phyloP scores from a whole-genome alignment of 2,797 vertebrate genomes.

The Sardinella longiceps region DNA sequence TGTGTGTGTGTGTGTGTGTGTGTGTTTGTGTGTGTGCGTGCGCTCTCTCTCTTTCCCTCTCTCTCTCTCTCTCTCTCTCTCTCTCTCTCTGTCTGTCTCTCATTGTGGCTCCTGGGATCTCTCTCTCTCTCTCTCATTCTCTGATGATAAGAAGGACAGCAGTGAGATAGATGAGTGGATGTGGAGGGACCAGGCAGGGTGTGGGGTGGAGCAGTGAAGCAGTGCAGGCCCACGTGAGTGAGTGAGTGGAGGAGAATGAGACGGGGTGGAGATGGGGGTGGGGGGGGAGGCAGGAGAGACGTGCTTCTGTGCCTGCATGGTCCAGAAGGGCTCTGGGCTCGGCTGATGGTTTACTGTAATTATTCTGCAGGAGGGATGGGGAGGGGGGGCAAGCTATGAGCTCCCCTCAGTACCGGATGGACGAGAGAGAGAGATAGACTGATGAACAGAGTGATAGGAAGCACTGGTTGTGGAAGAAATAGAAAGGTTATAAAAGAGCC shows the following conservation, averaged over 20 bases:
- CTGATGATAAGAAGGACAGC: neutral
- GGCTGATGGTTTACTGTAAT: slow-evolving; percentile 41
- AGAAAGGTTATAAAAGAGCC: slow-evolving; percentile 1
- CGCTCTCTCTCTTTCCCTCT: too few species aligned
- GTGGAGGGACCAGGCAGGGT: neutral
- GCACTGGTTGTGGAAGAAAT: neutral
- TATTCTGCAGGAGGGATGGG: slow-evolving; percentile 23
- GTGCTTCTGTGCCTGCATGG: neutral
- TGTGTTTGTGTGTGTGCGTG: too few species aligned
- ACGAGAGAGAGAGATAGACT: neutral
- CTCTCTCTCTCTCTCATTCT: neutral
- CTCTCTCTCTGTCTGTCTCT: neutral
- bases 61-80: too few species aligned
- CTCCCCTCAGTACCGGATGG: neutral
- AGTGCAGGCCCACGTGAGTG: neutral
- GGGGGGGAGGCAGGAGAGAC: neutral
- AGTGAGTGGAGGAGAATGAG: neutral
- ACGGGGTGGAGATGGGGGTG: slow-evolving; percentile 2
- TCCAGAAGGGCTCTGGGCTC: slow-evolving; percentile 30
- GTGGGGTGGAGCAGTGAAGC: neutral
- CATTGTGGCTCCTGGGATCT: neutral
- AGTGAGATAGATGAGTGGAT: neutral
- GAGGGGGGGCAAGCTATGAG: neutral
- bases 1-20: too few species aligned
- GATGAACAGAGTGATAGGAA: neutral